Evolutionary conservation across 2,113 vertebrate species (phyloP), one percentile per base, ranked within the genome.

Genomic region (Psettodes erumei): DNA sequence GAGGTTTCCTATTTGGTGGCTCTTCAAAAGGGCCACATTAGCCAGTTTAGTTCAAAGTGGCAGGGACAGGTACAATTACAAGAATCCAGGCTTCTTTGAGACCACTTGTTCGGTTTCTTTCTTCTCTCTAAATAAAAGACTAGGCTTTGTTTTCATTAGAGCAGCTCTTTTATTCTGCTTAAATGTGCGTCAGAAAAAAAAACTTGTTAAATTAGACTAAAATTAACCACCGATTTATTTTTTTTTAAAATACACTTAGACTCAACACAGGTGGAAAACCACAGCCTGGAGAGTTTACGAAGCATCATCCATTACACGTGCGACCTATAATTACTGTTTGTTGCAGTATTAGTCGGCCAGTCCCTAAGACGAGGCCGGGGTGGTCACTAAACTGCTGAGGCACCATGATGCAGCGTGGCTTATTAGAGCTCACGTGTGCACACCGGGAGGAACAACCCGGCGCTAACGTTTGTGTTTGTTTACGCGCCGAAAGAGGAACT

Each of bases 361-460:
- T 77, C 60, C 83, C 27, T 53, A 47, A 74, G 80, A 48, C 82
- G 54, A 63, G n/a, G 32, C 32, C 28, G 3, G 43, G 43, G 71
- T 69, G 82, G 79, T 85, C 83, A 84, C 65, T 60, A 82, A 90
- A 92, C 62, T 90, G 90, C 91, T 91, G 92, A 93, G 86, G 67
- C 81, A 89, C 83, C 78, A 25, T 92, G 86, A 91, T 82, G 28
- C 85, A 87, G 81, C 35, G 62, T 0, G 51, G 56, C 63, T 68
- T 56, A 62, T 83, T 75, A 71, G 67, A 75, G 27, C 70, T 77
- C 71, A 70, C 21, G n/a, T 71, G 66, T 71, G 58, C 50, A 55
- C 11, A 56, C 13, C 42, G 56, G n/a, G 51, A 77, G 50, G 19
- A 73, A 66, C 45, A 32, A 21, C 27, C 45, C 23, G 11, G 45